Base-by-base conservation (phyloP, 2,797 vertebrate genomes). In the Sarcoramphus papa region DNA sequence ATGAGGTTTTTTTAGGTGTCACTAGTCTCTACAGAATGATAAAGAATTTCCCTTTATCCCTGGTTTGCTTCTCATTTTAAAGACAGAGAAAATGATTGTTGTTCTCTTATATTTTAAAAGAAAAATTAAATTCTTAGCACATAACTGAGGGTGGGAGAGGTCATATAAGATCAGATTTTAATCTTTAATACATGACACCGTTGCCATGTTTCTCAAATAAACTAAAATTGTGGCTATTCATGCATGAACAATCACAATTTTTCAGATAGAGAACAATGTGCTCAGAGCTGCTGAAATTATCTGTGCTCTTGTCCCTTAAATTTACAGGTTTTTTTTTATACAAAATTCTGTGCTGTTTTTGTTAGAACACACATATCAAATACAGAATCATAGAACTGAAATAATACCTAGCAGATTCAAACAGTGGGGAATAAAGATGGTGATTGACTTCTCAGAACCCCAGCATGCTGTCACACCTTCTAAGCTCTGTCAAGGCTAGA, bases 121-220 rank as follows among this genome's bases (percentile, higher is more conserved):
- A 91, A 95, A 93, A 85, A 77, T 18, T n/a, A 41, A 92, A 95
- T 80, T 91, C 88, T 74, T 74, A 72, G 40, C 73, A 75, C 33
- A 25, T 77, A 89, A 79, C 7, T 56, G 54, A 59, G 89, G 64
- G 25, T 92, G 65, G 20, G 23, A 86, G 62, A 67, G 77, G 86
- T 88, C 17, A 33, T 79, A 14, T 47, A 81, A 91, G 53, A 82
- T 89, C 87, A 70, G 31, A 84, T 95, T 85, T 84, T 96, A 68
- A 90, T 94, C 27, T 88, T 92, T 91, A 92, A 53, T 92, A 47
- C 35, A 25, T 88, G 78, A 69, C 75, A 83, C 10, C 37, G 41
- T 92, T 14, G 18, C 35, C 15, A 6, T 83, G 68, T 95, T 95
- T 90, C 72, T 91, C 81, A 96, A 79, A 92, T 95, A 88, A 95